Evolutionary conservation across 2,113 vertebrate species (phyloP).

Genomic region (Catharus minimus): DNA sequence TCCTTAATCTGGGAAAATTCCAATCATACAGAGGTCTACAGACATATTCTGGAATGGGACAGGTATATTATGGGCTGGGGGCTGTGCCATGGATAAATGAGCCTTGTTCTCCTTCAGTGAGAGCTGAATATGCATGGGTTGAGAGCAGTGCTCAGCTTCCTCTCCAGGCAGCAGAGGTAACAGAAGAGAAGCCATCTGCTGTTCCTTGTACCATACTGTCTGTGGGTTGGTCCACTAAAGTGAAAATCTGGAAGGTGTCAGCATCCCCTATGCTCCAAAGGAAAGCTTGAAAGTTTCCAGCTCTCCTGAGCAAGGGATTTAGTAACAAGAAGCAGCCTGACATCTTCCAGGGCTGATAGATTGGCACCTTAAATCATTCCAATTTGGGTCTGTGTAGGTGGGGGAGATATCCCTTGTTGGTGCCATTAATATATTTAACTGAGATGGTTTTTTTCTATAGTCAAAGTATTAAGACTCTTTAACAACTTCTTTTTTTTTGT

Average conservation of each 20-base stretch:
- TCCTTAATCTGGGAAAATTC: neutral
- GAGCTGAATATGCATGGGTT: constrained; percentile 62
- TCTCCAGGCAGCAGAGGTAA: constrained; percentile 67
- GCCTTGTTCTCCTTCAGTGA: neutral
- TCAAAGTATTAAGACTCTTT: neutral
- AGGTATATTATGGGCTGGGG: neutral
- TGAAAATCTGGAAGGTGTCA: constrained; percentile 74
- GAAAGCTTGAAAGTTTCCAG: constrained; percentile 49
- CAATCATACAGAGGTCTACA: neutral
- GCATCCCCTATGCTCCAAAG: constrained; percentile 53
- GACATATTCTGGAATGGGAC: neutral
- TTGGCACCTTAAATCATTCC: neutral
- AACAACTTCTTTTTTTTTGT: neutral
- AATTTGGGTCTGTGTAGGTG: neutral
- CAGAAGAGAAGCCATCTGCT: constrained; percentile 80
- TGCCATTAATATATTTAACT: neutral
- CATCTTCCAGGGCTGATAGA: neutral
- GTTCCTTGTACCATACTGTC: constrained; percentile 74
- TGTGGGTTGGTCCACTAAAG: constrained; percentile 75
- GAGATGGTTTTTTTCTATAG: neutral
- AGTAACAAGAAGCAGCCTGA: neutral
- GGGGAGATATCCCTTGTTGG: neutral
- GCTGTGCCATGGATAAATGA: neutral
- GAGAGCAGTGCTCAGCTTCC: constrained; percentile 32
- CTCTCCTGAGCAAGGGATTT: constrained; percentile 8